These are phyloP conservation scores for Dipodomys ordii DNA, from an alignment of 2,113 vertebrate species.

Conservation along the genomic window DNA sequence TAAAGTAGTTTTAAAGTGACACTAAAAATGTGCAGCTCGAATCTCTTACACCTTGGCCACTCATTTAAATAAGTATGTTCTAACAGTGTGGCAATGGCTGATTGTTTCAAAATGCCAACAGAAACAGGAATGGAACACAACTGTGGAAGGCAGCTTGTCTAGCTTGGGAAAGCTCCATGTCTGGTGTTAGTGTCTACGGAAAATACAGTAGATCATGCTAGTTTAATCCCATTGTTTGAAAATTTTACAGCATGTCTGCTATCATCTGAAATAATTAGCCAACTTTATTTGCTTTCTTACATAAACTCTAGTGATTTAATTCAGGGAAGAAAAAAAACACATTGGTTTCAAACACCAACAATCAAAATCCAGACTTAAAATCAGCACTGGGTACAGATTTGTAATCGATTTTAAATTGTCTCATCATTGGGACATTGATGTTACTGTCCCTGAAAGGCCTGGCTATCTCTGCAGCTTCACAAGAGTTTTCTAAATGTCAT, in stretches of 20 bases:
- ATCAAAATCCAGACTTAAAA: conserved; percentile 60
- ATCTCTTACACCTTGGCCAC: neutral
- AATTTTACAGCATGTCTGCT: conserved; percentile 7
- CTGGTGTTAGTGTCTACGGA: neutral
- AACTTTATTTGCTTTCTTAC: conserved; percentile 39
- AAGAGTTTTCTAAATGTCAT: neutral
- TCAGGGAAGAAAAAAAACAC: neutral
- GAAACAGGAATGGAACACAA: neutral
- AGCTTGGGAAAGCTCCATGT: neutral
- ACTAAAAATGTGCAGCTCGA: neutral
- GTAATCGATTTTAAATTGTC: neutral
- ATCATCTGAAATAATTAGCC: conserved; percentile 13
- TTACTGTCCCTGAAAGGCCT: no score
- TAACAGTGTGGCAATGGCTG: neutral
- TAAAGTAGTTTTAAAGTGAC: conserved; percentile 35
- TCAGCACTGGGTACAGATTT: neutral
- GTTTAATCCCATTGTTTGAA: neutral
- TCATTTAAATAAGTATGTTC: conserved; percentile 32
- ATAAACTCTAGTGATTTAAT: neutral
- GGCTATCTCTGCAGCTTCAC: conserved; percentile 1
- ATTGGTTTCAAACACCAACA: conserved; percentile 40
- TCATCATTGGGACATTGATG: neutral
- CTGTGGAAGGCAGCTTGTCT: conserved; percentile 40
- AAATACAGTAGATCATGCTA: neutral
- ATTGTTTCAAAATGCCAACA: conserved; percentile 30